These are phyloP conservation scores for Apotomis capreana DNA, from an alignment of 2,888 invertebrate genomes.

Conservation along the genomic window DNA sequence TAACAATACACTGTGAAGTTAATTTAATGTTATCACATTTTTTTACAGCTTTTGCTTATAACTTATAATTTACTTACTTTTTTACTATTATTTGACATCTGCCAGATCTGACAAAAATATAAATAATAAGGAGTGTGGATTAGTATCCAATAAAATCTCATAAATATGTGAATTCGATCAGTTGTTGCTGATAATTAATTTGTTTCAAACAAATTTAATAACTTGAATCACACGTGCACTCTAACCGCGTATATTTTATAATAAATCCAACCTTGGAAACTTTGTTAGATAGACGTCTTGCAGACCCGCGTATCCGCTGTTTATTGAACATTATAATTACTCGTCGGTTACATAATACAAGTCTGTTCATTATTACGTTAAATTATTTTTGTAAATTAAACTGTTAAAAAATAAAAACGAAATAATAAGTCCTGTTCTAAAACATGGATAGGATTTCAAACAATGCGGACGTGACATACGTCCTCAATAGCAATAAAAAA, in stretches of 20 bases:
- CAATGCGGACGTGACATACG: too few species aligned
- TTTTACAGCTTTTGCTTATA: background rate
- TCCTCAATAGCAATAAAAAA: too few species aligned
- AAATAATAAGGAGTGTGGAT: background rate
- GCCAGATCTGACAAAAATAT: background rate
- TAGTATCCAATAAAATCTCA: too few species aligned
- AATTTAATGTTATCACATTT: too few species aligned
- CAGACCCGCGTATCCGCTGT: background rate
- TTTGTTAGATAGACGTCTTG: background rate
- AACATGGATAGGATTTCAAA: too few species aligned
- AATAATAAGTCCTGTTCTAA: too few species aligned
- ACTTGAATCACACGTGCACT: too few species aligned
- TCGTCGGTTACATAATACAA: conserved; percentile 5
- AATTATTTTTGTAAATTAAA: background rate
- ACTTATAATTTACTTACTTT: background rate
- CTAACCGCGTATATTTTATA: background rate
- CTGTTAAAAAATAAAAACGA: too few species aligned
- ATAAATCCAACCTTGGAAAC: background rate
- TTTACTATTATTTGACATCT: background rate
- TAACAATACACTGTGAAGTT: too few species aligned
- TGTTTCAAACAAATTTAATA: too few species aligned
- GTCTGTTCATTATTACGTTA: background rate
- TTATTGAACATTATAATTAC: conserved; percentile 1
- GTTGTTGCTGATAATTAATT: too few species aligned
- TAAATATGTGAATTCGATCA: too few species aligned